A percentile compares a stretch with the other conserved stretches of the same genome.
phyloP scores from a whole-genome alignment of 1,140 invertebrate species.

The Caerostris extrusa region DNA sequence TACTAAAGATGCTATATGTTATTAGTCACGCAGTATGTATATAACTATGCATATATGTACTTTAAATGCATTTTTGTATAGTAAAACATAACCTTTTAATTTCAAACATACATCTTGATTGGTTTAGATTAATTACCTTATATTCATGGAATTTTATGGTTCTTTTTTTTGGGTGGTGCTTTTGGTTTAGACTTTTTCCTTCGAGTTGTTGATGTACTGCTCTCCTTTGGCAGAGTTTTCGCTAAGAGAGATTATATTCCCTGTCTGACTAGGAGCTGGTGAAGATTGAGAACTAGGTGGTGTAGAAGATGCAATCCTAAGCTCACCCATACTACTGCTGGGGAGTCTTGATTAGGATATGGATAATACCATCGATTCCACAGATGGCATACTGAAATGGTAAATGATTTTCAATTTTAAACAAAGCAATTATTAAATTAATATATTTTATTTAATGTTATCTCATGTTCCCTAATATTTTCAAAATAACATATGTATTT shows the following conservation, averaged over 20 bases:
- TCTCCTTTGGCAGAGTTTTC: conserved; percentile 52
- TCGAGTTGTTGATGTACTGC: conserved; percentile 84
- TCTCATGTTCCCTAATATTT: too few species aligned
- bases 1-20: too few species aligned
- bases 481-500: too few species aligned
- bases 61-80: too few species aligned
- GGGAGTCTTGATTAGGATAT: conserved; percentile 70
- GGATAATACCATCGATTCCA: conserved; percentile 74
- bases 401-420: not conserved
- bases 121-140: conserved; percentile 84
- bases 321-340: conserved; percentile 59
- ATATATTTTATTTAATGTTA: too few species aligned
- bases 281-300: conserved; percentile 61
- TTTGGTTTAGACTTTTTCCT: conserved; percentile 94
- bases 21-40: too few species aligned
- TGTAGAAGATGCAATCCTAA: conserved; percentile 33
- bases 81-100: too few species aligned
- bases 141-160: conserved; percentile 99
- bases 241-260: conserved; percentile 18
- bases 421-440: too few species aligned
- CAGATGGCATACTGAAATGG: conserved; percentile 68
- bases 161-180: conserved; percentile 90
- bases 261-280: conserved; percentile 47
- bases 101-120: too few species aligned
- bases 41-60: too few species aligned